phyloP scores from a whole-genome alignment of 1,140 invertebrate genomes.

The Trigoniulus corallinus region DNA sequence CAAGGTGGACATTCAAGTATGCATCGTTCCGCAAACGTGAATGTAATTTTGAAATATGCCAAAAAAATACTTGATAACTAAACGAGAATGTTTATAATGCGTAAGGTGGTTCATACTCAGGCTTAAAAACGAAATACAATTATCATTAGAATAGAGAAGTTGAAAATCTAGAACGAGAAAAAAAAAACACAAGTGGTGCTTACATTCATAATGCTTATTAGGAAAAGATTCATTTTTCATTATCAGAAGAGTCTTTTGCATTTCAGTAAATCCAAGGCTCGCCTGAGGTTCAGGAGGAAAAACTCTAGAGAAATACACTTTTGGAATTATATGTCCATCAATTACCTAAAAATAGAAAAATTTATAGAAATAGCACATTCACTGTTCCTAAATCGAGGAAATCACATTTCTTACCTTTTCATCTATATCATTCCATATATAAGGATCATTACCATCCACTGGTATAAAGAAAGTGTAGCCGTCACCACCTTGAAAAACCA shows the following conservation, averaged over 20 bases:
- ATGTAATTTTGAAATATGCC: no score
- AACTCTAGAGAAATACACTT: slow-evolving; percentile 68
- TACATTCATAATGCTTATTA: neutral
- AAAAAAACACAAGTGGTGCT: no score
- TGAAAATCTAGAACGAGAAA: no score
- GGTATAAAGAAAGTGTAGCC: slow-evolving; percentile 75
- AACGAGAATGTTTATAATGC: no score
- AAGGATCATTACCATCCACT: slow-evolving; percentile 59
- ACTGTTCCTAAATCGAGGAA: neutral
- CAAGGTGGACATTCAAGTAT: no score
- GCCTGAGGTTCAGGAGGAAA: slow-evolving; percentile 46
- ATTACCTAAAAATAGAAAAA: slow-evolving; percentile 66
- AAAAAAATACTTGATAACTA: no score
- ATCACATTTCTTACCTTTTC: slow-evolving; percentile 9
- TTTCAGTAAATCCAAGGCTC: slow-evolving; percentile 62
- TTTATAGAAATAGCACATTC: slow-evolving; percentile 33
- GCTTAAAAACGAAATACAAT: no score
- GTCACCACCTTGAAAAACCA: slow-evolving; percentile 54
- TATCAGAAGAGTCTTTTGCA: slow-evolving; percentile 44
- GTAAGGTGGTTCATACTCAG: no score
- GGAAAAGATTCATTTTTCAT: neutral
- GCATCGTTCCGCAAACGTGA: no score
- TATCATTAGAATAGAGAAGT: neutral
- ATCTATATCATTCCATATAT: slow-evolving; percentile 9
- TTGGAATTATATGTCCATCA: slow-evolving; percentile 76